Evolutionary conservation across 2,113 vertebrate genomes (phyloP), one percentile per base, ranked within the genome.

Genomic region (Ramphastos sulfuratus): DNA sequence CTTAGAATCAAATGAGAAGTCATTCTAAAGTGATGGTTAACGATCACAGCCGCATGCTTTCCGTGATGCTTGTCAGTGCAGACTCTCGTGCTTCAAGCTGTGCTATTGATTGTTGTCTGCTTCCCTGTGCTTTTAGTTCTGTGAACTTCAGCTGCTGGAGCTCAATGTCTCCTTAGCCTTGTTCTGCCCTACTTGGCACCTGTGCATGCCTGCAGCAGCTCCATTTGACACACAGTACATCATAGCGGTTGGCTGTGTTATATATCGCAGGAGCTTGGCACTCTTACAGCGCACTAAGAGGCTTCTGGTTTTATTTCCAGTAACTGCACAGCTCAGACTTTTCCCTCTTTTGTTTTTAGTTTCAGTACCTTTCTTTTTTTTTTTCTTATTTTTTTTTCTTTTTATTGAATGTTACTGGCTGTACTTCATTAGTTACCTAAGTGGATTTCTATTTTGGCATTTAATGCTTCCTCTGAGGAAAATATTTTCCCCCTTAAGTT

Each of bases 401-500:
- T 44, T 19, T 54, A 27, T 52, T 72, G n/a, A 14, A 19, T 48
- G 89, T 82, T 74, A 65, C 48, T 71, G 11, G 30, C 81, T 87
- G 46, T 54, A 64, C 10, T 30, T 79, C 7, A 10, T 56, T 83
- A 73, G 25, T 52, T 83, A 52, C 33, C 8, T 12, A 56, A 84
- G 54, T 60, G 30, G 30, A 48, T 78, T 93, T 76, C 79, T 81
- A 2, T 65, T 95, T 95, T 94, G 93, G 74, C 85, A 86, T 92
- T 83, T 9, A 12, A 23, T 85, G 58, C 46, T 93, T 46, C 37
- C 76, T 37, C 10, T 70, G 87, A 94, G 64, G 52, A 91, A 92
- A 96, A 30, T 16, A 14, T 86, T 80, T 67, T 89, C 70, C 50
- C n/a, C 46, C 31, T 55, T 25, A 27, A 50, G 16, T n/a, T 33